Conservation (phyloP, 2,888 invertebrate species). For the Caenorhabditis zanzibari region DNA sequence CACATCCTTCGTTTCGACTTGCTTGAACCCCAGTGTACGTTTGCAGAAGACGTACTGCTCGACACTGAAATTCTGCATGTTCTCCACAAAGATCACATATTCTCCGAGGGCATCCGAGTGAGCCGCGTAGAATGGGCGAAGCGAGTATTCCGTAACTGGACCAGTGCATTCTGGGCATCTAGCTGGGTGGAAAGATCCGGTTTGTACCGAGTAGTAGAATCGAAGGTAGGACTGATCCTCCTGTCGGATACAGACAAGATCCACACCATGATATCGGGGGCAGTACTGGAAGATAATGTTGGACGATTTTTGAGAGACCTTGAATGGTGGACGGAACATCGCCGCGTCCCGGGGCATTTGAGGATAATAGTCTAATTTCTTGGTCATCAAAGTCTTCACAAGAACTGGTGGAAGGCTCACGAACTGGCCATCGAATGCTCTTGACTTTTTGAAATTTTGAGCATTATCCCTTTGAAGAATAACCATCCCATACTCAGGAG, state of each 20-base stretch:
- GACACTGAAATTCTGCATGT: neutral
- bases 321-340: neutral
- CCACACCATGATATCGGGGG: neutral
- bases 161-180: neutral
- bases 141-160: neutral
- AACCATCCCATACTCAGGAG: neutral
- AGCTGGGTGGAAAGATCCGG: too few species aligned
- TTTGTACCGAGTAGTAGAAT: too few species aligned
- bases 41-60: conserved; percentile 6
- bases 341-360: neutral
- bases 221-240: neutral
- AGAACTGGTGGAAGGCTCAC: neutral
- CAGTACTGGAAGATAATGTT: neutral
- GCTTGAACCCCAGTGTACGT: neutral
- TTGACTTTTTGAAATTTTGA: neutral
- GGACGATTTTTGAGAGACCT: neutral
- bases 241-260: neutral
- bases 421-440: neutral
- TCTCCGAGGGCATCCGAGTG: too few species aligned
- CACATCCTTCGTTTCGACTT: neutral
- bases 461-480: neutral
- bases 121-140: neutral
- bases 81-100: neutral
- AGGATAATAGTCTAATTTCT: neutral
- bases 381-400: neutral